Percentiles rank a stretch among this genome's conserved stretches.
Evolutionary conservation across 53 echinoderm and acorn worm genomes (phyloP).

Genomic region (Zoroaster sp.): DNA sequence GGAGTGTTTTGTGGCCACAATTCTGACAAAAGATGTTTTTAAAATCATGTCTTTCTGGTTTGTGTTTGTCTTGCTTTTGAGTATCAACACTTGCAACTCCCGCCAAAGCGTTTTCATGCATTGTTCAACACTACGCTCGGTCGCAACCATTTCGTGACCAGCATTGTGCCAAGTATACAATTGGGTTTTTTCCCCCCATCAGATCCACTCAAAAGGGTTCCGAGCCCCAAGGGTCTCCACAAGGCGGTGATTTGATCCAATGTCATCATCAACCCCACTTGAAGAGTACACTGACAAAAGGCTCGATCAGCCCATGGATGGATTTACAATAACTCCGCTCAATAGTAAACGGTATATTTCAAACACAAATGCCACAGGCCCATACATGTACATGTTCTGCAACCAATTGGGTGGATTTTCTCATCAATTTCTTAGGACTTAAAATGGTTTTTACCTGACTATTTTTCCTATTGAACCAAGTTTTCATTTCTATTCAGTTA

Average conservation of each 20-base stretch:
- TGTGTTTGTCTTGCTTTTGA: neutral
- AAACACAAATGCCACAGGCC: neutral
- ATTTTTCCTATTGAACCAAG: neutral
- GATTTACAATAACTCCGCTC: neutral
- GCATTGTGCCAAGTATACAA: neutral
- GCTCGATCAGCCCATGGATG: neutral
- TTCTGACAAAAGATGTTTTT: too few relatives aligned
- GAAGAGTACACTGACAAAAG: neutral
- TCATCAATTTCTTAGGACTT: neutral
- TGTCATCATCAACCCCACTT: neutral
- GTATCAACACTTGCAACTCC: neutral
- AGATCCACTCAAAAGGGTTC: neutral
- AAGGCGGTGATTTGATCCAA: neutral
- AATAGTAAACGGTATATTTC: neutral
- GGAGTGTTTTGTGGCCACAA: neutral
- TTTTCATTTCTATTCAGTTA: neutral
- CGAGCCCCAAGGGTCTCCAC: neutral
- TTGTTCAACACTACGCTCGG: neutral
- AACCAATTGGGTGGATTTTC: neutral
- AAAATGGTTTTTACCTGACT: too few relatives aligned
- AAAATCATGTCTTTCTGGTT: neutral
- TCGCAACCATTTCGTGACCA: neutral
- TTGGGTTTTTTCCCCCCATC: neutral
- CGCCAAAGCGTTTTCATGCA: neutral
- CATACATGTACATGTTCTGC: neutral